Percentiles rank a stretch among this genome's conserved stretches.
phyloP scores from a whole-genome alignment of 2,113 vertebrate genomes.

The Plecturocebus donacophilus region DNA sequence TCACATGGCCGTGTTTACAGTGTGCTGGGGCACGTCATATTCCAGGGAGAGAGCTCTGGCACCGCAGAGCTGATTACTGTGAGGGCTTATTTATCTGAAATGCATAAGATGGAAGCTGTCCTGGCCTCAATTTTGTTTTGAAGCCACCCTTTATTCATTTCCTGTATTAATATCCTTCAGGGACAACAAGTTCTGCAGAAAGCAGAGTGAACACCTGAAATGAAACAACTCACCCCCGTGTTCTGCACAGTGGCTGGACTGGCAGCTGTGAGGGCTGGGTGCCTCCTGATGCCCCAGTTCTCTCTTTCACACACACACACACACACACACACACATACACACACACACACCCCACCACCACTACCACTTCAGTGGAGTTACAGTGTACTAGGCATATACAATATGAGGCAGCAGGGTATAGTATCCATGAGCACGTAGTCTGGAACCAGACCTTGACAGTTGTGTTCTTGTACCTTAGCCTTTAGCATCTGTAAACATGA shows the following conservation, averaged over 20 bases:
- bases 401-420: not conserved
- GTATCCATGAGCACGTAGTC: accelerated
- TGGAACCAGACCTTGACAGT: not conserved
- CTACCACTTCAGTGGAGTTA: not conserved
- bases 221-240: not conserved
- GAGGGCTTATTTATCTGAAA: not conserved
- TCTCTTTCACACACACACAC: too few species aligned
- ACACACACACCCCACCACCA: too few species aligned
- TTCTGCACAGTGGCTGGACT: not conserved
- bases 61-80: not conserved
- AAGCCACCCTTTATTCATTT: constrained; percentile 17
- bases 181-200: constrained; percentile 7
- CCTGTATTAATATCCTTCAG: not conserved
- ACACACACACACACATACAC: too few species aligned
- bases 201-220: not conserved
- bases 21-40: not conserved
- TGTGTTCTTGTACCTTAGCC: not conserved
- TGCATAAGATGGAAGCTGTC: not conserved
- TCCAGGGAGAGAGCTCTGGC: not conserved
- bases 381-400: not conserved
- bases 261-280: not conserved
- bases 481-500: not conserved
- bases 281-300: not conserved
- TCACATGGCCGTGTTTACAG: not conserved
- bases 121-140: constrained; percentile 25